A percentile compares a stretch with the other conserved stretches of the same genome.
Conservation (phyloP, 2,113 vertebrate genomes). For the Melanerpes aurifrons region DNA sequence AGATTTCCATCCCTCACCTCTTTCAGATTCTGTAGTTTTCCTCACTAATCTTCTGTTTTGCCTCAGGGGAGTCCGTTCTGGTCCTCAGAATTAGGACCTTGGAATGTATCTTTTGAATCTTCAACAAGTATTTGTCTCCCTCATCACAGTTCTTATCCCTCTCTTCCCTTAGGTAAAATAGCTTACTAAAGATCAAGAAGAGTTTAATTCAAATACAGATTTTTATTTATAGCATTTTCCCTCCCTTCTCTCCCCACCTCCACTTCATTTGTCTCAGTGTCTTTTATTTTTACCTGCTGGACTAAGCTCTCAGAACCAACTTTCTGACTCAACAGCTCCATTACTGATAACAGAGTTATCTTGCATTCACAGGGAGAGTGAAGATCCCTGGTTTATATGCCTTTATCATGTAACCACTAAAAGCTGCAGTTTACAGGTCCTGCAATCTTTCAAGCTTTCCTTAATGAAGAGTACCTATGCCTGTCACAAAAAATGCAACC, state of each 20-base stretch:
- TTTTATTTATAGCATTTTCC: background rate
- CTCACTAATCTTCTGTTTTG: background rate
- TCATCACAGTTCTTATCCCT: background rate
- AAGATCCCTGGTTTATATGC: background rate
- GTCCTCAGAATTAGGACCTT: background rate
- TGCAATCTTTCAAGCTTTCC: background rate
- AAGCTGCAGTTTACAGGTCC: background rate
- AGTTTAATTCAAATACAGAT: slow-evolving; percentile 9
- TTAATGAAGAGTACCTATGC: background rate
- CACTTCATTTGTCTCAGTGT: background rate
- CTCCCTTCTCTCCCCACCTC: background rate
- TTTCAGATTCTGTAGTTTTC: background rate
- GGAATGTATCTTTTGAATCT: background rate
- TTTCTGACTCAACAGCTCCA: background rate
- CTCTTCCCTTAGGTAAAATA: slow-evolving; percentile 1
- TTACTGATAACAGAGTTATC: background rate
- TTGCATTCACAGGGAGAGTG: background rate
- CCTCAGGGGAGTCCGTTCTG: background rate
- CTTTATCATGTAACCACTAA: background rate
- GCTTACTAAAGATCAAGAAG: slow-evolving; percentile 4
- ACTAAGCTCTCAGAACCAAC: background rate
- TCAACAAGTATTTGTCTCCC: background rate
- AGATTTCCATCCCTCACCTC: background rate
- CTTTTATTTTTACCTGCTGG: background rate
- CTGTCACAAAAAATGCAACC: background rate